Evolutionary conservation across 2,113 vertebrate genomes (phyloP), one percentile per base, ranked within the genome.

Genomic region (Monarcha castaneiventris): DNA sequence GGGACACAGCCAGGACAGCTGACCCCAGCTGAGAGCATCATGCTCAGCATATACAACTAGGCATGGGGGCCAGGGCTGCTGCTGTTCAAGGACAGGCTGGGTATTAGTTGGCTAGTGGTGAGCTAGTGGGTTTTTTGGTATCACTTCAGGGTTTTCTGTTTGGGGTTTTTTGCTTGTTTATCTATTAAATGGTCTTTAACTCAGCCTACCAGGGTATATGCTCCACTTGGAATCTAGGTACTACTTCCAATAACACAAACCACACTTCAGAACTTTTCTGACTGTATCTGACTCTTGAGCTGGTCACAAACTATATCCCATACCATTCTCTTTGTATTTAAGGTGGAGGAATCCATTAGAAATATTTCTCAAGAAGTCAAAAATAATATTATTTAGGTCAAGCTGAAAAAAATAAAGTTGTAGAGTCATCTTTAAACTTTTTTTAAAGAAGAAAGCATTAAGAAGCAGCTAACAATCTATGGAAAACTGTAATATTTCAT

Each of bases 21-120:
- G 46, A 43, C 32, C 27, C 51, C 32, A 33, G 51, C 13, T 59
- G 9, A 1, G 0, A 11, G 8, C 0, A 0, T 29, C 17, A 3
- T 17, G 44, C 35, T 69, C 7, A 2, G 21, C 13, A 21, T 35
- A 16, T 5, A 58, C 71, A 58, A 37, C 3, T 2, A 8, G 14
- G 52, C 41, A 6, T 9, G 3, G 14, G 29, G 3, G 5, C 52
- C 3, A 3, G 61, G 46, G 43, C 58, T 79, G 84, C 55, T 30
- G 10, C 30, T 68, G 48, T 25, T 87, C 29, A 22, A 48, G 54
- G 51, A 29, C 30, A 48, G 52, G 30, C 51, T 56, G 13, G 27
- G 8, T 33, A 21, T 2, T 5, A 5, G 8, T 16, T 69, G 48
- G 48, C 25, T 79, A 26, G 12, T 59, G 39, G 39, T 35, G 23